Conservation (phyloP, 2,888 invertebrate species). For the Hirtodrosophila cameraria region DNA sequence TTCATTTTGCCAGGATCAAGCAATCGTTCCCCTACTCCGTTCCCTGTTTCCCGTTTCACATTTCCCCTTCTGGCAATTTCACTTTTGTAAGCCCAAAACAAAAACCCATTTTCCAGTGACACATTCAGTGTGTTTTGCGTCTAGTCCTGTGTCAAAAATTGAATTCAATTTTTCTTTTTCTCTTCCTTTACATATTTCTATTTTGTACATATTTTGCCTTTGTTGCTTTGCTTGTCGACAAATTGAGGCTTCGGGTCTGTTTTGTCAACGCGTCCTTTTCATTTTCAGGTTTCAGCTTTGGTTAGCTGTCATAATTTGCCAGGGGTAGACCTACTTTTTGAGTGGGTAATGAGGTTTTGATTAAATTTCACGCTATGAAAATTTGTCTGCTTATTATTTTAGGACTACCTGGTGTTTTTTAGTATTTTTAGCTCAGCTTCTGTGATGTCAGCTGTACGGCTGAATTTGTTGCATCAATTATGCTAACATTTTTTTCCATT, state of each 20-base stretch:
- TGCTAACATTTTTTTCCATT: constrained; percentile 44
- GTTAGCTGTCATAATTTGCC: constrained; percentile 47
- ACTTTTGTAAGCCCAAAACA: constrained; percentile 23
- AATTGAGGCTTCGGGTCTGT: constrained; percentile 36
- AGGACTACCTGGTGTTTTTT: constrained; percentile 23
- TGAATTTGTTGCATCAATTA: constrained; percentile 46
- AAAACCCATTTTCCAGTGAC: constrained; percentile 37
- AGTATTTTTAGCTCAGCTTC: constrained; percentile 14
- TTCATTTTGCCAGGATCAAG: constrained; percentile 13
- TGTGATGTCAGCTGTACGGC: constrained; percentile 26
- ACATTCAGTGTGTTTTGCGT: constrained; percentile 30
- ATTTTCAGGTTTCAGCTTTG: constrained; percentile 2
- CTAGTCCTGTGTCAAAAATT: constrained; percentile 48
- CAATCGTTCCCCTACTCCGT: background rate
- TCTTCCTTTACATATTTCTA: constrained; percentile 4
- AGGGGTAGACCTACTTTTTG: constrained; percentile 5
- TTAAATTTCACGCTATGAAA: constrained; percentile 62
- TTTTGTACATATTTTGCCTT: background rate
- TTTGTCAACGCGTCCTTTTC: constrained; percentile 30
- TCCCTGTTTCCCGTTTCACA: background rate
- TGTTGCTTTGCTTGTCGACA: constrained; percentile 24
- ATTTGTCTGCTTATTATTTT: constrained; percentile 46
- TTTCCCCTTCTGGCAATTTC: constrained; percentile 14
- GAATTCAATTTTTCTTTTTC: constrained; percentile 49
- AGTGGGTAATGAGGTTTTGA: constrained; percentile 62